phyloP scores from a whole-genome alignment of 2,797 vertebrate species.

The Microctenopoma lineatum region DNA sequence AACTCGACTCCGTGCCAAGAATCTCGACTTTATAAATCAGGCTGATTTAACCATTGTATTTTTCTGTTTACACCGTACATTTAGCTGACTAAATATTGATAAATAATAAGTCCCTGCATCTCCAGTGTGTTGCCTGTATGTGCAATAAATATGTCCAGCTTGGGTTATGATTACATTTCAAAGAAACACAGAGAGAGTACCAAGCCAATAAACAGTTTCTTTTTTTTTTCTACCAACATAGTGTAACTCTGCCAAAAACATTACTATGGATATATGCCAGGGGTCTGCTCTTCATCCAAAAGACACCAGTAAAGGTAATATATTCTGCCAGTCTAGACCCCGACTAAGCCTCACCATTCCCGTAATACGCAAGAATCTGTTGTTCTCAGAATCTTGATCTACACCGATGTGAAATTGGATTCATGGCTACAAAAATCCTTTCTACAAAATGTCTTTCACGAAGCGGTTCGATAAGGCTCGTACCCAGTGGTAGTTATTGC shows the following conservation, averaged over 20 bases:
- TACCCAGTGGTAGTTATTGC: constrained; percentile 19
- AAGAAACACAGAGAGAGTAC: constrained; percentile 63
- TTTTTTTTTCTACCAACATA: constrained; percentile 46
- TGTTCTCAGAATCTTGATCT: constrained; percentile 3
- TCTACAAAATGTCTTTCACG: constrained; percentile 28
- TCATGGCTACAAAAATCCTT: constrained; percentile 19
- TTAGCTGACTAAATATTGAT: constrained; percentile 61
- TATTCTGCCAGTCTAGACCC: constrained; percentile 26
- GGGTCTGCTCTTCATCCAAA: constrained; percentile 65
- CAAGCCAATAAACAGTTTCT: constrained; percentile 74
- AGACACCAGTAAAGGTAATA: constrained; percentile 53
- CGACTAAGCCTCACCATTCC: constrained; percentile 35
- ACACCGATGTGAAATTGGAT: constrained; percentile 40
- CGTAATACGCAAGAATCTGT: constrained; percentile 31
- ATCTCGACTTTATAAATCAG: constrained; percentile 52
- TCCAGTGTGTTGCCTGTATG: constrained; percentile 57
- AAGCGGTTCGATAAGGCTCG: constrained; percentile 39
- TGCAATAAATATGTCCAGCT: constrained; percentile 71
- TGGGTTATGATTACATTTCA: constrained; percentile 75
- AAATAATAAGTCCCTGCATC: constrained; percentile 56
- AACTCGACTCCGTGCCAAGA: constrained; percentile 31
- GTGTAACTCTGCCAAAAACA: constrained; percentile 58
- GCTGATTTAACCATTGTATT: constrained; percentile 46
- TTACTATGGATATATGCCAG: constrained; percentile 67
- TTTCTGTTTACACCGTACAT: constrained; percentile 52